Percentiles rank a stretch among this genome's conserved stretches.
Conservation (phyloP, 2,797 vertebrate genomes). For the Gorsachius magnificus region DNA sequence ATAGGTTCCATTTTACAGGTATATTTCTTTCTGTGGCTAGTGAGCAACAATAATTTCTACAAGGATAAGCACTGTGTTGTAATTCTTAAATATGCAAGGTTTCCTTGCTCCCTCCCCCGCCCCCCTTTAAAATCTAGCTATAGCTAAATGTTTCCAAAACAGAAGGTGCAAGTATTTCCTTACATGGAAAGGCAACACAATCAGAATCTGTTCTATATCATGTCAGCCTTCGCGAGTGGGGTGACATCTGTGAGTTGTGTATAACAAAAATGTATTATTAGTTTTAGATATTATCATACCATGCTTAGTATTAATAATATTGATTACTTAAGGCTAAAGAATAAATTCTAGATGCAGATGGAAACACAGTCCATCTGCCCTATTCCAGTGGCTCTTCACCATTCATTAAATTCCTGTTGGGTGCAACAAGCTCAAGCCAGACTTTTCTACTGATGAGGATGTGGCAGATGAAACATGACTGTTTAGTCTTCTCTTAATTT, state of each 20-base stretch:
- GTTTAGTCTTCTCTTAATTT: not conserved
- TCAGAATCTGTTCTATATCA: not conserved
- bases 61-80: not conserved
- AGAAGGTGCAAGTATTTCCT: not conserved
- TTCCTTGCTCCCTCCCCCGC: fast-evolving
- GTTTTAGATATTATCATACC: not conserved
- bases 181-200: not conserved
- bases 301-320: not conserved
- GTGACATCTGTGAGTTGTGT: not conserved
- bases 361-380: not conserved
- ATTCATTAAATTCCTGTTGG: not conserved
- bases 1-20: not conserved
- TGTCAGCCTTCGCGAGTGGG: not conserved
- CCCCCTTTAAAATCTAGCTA: not conserved
- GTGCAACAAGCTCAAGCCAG: not conserved
- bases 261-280: not conserved
- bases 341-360: not conserved
- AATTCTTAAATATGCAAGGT: not conserved
- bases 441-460: not conserved
- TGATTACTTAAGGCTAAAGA: not conserved
- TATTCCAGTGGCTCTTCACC: not conserved
- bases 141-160: not conserved
- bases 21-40: not conserved
- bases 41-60: not conserved
- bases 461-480: not conserved